Conservation (phyloP, 1,140 invertebrate genomes). For the Bombus waltoni region DNA sequence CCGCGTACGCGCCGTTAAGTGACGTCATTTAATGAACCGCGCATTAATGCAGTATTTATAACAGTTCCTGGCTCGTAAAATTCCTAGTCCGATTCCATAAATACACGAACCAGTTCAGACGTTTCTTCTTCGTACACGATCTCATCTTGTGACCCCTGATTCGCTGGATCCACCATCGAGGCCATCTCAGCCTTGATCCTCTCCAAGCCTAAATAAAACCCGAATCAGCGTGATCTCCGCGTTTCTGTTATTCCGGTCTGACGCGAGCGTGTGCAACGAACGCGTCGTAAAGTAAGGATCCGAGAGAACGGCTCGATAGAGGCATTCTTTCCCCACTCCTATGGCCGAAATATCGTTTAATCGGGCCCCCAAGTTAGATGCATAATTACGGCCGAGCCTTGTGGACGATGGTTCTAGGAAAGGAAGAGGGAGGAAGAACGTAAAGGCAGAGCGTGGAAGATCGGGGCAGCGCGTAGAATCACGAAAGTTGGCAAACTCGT, state of each 20-base stretch:
- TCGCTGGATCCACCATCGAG: no score
- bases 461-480: conserved; percentile 43
- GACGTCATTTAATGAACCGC: conserved; percentile 75
- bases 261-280: background rate
- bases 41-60: conserved; percentile 73
- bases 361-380: conserved; percentile 50
- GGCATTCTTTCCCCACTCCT: background rate
- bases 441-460: conserved; percentile 27
- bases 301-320: background rate
- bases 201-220: background rate
- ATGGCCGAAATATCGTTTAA: conserved; percentile 12
- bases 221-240: background rate
- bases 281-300: background rate
- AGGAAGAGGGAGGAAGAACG: background rate
- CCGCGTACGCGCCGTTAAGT: conserved; percentile 61
- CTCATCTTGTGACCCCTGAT: background rate
- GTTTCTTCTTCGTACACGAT: background rate
- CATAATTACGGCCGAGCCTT: conserved; percentile 44
- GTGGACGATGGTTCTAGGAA: background rate
- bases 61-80: conserved; percentile 66
- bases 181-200: no score
- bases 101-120: conserved; percentile 58
- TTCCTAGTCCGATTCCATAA: conserved; percentile 65
- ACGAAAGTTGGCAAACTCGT: conserved; percentile 65
- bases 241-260: background rate